Base-by-base conservation (phyloP, 2,113 vertebrate species). In the Thalassoma bifasciatum region DNA sequence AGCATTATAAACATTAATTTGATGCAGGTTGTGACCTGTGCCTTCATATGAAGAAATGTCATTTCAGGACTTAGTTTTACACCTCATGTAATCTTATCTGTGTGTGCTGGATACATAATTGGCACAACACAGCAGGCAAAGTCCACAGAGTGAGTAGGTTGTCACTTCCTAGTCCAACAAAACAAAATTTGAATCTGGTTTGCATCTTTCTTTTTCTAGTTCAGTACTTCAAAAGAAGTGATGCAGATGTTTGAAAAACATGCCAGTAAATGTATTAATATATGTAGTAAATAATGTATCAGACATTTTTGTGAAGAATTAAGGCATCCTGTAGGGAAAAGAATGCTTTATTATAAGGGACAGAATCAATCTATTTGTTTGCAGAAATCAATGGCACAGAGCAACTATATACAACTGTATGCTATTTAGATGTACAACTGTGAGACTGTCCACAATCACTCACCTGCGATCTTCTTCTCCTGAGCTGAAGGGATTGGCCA, bases 401-500 rank as follows among this genome's bases (percentile, higher is more conserved):
- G 37, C 16, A 17, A 50, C 3, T n/a, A 56, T 22, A 2, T 24
- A 37, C 12, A 8, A 6, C 19, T 62, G 49, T 17, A 54, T 63
- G 64, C 47, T 7, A 53, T 30, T 10, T 65, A 50, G 49, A 17
- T 47, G 56, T 53, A 9, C 13, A 23, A 30, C 10, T 40, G 6
- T 6, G 7, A 10, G 26, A 34, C 23, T 42, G 8, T 66, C n/a
- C 2, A 49, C 23, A 49, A 50, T 51, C 22, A 64, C 58, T 89
- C 54, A 94, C 93, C 84, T 85, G 71, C 80, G 89, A n/a, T 90
- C 82, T 46, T 92, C 87, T 37, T 92, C 91, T 54, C 84, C 75
- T 24, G 86, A 72, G 17, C 88, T 86, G 62, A 94, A 94, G 19
- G 93, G 93, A 85, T 94, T 93, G 42, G 64, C 70, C 40, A 91